Evolutionary conservation across 2,797 vertebrate species (phyloP), one percentile per base, ranked within the genome.

Genomic region (Gastrophryne carolinensis): DNA sequence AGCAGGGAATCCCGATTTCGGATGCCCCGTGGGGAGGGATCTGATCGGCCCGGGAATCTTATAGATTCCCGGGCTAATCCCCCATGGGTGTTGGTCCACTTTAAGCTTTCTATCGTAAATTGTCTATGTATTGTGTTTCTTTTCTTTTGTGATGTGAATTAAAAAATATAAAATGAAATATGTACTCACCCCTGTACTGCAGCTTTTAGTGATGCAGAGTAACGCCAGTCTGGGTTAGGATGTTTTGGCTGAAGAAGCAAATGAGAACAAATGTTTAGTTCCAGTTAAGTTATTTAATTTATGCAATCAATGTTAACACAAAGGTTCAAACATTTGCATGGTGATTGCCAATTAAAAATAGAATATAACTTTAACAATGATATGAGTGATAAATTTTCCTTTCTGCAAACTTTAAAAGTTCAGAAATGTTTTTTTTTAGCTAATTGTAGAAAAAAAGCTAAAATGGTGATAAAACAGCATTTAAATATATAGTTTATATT

Each of bases 141-240:
- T 17, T 57, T 34, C 44, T 27, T 53, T 39, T 26, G 26, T 71
- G 13, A 53, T 58, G 24, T 60, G 29, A 47, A 70, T 44, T 44
- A 11, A 49, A n/a, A 53, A 47, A 60, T 71, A 71, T 57, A 60
- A 60, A 71, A 71, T 60, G 12, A 58, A 60, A 56, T 67, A 54
- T 69, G 66, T 32, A 89, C 88, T 0, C 89, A 98, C 97, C 96
- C 98, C 87, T 98, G 96, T 93, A 98, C 96, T 86, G 96, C 97
- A 81, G 96, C 95, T 93, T 95, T 94, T 79, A 99, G 92, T 78
- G 96, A 98, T 29, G 97, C 96, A 72, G 97, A 99, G 83, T 99
- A 99, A 88, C 96, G 94, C 97, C 97, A 99, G 84, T 99, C 97
- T 81, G 92, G 85, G 84, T 90, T 91, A 68, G 94, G 95, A 47